These are phyloP conservation scores for Rhabdornis inornatus DNA, from an alignment of 2,113 vertebrate genomes.

Conservation along the genomic window DNA sequence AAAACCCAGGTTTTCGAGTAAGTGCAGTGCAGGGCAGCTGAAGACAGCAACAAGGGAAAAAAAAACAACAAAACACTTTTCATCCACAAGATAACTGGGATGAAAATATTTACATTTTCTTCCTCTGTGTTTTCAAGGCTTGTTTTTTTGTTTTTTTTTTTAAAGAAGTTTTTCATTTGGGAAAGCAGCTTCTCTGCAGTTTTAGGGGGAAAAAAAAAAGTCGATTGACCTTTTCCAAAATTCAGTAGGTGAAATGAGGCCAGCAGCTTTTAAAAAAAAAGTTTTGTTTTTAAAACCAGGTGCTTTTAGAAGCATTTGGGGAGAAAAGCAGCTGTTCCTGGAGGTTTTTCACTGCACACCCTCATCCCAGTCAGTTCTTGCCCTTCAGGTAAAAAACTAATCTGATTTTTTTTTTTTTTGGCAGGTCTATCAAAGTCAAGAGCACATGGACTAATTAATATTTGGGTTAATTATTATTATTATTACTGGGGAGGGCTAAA, in stretches of 20 bases:
- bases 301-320: neutral
- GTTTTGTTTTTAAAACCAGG: neutral
- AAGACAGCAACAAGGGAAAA: neutral
- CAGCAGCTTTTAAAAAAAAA: neutral
- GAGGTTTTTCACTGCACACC: neutral
- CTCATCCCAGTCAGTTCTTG: neutral
- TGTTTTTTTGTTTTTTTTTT: too few relatives aligned
- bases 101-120: neutral
- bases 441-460: neutral
- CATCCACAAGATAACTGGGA: neutral
- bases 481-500: neutral
- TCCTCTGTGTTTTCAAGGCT: neutral
- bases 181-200: neutral
- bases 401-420: neutral
- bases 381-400: neutral
- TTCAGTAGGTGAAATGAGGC: neutral
- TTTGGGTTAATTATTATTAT: neutral
- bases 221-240: neutral
- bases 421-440: neutral
- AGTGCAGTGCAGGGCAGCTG: neutral
- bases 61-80: neutral
- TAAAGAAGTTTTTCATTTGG: neutral
- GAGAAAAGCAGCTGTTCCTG: neutral
- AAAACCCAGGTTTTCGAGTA: neutral
- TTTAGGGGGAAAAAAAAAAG: neutral